Evolutionary conservation across 2,113 vertebrate genomes (phyloP).

Genomic region (Hipposideros armiger): DNA sequence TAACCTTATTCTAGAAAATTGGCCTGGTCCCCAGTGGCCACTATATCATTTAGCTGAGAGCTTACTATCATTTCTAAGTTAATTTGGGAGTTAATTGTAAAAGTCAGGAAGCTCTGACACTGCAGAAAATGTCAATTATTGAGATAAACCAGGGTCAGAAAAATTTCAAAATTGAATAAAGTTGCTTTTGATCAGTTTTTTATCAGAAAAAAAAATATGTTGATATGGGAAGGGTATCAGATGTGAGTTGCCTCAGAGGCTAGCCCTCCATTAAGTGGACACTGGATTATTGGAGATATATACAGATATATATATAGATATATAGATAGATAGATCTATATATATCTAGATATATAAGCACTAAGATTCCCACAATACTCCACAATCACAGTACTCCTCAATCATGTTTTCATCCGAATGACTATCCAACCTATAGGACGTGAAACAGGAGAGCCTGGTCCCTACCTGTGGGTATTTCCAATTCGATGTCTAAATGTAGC

Average conservation of each 20-base stretch:
- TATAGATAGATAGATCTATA: no score
- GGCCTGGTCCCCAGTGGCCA: conserved; percentile 67
- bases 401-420: background rate
- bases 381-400: background rate
- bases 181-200: conserved; percentile 1
- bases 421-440: background rate
- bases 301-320: no score
- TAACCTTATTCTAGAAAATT: conserved; percentile 81
- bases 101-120: conserved; percentile 61
- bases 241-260: background rate
- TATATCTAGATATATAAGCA: no score
- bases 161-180: conserved; percentile 10
- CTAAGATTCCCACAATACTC: background rate
- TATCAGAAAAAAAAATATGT: conserved; percentile 45
- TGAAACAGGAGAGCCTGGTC: background rate
- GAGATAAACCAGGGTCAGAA: conserved; percentile 46
- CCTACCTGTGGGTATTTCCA: background rate
- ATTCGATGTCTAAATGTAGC: background rate
- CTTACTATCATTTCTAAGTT: conserved; percentile 75
- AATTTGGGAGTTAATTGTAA: conserved; percentile 82
- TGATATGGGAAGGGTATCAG: background rate
- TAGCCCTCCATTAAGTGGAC: background rate
- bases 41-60: conserved; percentile 65
- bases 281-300: background rate
- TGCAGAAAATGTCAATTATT: conserved; percentile 64